Base-by-base conservation (phyloP, 1,140 invertebrate genomes). In the Lutraria rhynchaena region DNA sequence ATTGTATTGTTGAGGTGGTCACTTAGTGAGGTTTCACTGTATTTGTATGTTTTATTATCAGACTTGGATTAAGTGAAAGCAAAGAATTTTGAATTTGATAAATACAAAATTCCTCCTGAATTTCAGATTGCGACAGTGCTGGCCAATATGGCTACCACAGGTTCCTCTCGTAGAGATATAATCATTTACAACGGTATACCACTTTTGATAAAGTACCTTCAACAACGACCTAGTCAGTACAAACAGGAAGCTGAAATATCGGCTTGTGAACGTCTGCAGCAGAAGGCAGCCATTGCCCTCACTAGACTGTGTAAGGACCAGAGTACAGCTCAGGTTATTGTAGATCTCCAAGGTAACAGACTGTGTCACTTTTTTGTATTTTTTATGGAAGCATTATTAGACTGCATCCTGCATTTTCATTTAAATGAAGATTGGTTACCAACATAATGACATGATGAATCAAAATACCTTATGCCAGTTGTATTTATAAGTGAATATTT, bases 201-300 rank as follows among this genome's bases (percentile, higher is more conserved):
- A 13, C 95, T 96, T 22, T 92, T 98, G 1, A 93, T 98, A 58
- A 95, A 94, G 86, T 97, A 97, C 88, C 92, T 97, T 17, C 94
- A 96, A 82, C 93, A 95, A 83, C 89, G 94, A 61, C 95, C 95
- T n/a, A 93, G 94, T 22, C 89, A 83, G 93, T 57, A 90, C 86
- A 85, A 93, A 88, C 89, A 87, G 75, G 88, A 93, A 35, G 92
- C 94, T 31, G 93, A 95, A 86, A 91, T 94, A 3, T 94, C 95
- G 35, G 95, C 96, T 13, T 95, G 95, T 27, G 96, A 96, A 83
- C 91, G 94, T 55, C 92, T 98, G n/a, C 95, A 96, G 83, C 95
- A 96, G 85, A 98, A 98, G 87, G 95, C 96, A 0, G 95, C 96
- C 0, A 96, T 97, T 57, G 96, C 97, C 24, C 93, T 98, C 15